These are phyloP conservation scores for Rhinolophus ferrumequinum DNA, from an alignment of 2,113 vertebrate genomes.

Conservation along the genomic window DNA sequence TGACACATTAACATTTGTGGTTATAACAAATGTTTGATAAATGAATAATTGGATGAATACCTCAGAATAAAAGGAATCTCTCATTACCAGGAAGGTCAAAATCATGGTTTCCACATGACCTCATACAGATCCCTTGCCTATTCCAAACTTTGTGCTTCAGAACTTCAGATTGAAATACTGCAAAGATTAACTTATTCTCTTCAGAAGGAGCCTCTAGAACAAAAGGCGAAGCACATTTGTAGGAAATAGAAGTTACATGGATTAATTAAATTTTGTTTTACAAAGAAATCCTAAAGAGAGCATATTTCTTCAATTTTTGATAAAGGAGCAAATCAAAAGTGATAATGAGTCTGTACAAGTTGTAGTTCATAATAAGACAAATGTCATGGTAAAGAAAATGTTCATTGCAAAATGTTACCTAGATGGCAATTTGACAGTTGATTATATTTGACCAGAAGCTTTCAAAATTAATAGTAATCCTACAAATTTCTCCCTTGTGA, in stretches of 20 bases:
- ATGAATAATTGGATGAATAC: not conserved
- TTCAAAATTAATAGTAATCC: not conserved
- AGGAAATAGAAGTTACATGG: not conserved
- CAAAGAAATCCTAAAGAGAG: not conserved
- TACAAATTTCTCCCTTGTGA: conserved; percentile 18
- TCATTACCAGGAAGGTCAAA: not conserved
- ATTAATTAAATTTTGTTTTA: not conserved
- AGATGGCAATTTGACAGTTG: conserved; percentile 18
- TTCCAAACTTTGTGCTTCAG: not conserved
- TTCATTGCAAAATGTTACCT: conserved; percentile 60
- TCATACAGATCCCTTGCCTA: not conserved
- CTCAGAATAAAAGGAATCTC: not conserved
- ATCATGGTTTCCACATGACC: not conserved
- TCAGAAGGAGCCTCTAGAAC: not conserved
- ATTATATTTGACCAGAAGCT: conserved; percentile 53
- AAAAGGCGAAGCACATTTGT: not conserved
- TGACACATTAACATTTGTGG: not conserved
- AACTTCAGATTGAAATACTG: not conserved
- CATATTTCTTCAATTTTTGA: not conserved
- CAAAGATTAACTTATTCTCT: not conserved
- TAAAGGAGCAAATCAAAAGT: not conserved
- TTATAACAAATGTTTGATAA: not conserved
- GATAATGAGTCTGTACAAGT: not conserved
- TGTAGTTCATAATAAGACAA: not conserved
- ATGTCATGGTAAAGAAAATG: not conserved